These are phyloP conservation scores for Daphoenositta chrysoptera DNA, from an alignment of 2,113 vertebrate species.

Conservation along the genomic window DNA sequence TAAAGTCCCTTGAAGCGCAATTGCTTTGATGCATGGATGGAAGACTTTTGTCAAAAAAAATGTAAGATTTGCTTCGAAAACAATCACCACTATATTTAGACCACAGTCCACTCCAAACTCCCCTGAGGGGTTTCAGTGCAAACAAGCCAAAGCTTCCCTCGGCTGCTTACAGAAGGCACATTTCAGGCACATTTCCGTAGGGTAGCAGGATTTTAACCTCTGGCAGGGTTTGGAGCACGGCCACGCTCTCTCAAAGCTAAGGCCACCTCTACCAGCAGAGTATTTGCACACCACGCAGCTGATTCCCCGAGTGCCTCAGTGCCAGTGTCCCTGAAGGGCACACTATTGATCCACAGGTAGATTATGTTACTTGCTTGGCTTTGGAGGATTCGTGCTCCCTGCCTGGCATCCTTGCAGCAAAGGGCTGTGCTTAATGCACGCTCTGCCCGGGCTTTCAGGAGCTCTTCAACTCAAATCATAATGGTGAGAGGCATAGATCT, in stretches of 20 bases:
- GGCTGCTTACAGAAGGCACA: background rate
- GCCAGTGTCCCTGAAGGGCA: slow-evolving; percentile 1
- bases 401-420: background rate
- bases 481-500: background rate
- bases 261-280: background rate
- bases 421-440: background rate
- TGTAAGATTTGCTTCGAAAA: slow-evolving; percentile 34
- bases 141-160: background rate
- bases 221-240: background rate
- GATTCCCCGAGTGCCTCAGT: background rate
- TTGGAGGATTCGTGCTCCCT: background rate
- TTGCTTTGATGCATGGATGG: slow-evolving; percentile 41
- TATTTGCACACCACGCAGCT: background rate
- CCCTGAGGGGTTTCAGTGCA: slow-evolving; percentile 16
- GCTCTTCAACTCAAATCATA: background rate
- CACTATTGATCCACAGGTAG: slow-evolving; percentile 9
- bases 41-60: slow-evolving; percentile 34
- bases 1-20: slow-evolving; percentile 33
- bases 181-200: background rate
- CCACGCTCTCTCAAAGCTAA: background rate
- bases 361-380: background rate
- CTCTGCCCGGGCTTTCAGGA: background rate
- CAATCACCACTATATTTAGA: slow-evolving; percentile 5
- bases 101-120: slow-evolving; percentile 13
- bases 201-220: background rate